phyloP scores from a whole-genome alignment of 2,113 vertebrate species.

The Taurulus bubalis region DNA sequence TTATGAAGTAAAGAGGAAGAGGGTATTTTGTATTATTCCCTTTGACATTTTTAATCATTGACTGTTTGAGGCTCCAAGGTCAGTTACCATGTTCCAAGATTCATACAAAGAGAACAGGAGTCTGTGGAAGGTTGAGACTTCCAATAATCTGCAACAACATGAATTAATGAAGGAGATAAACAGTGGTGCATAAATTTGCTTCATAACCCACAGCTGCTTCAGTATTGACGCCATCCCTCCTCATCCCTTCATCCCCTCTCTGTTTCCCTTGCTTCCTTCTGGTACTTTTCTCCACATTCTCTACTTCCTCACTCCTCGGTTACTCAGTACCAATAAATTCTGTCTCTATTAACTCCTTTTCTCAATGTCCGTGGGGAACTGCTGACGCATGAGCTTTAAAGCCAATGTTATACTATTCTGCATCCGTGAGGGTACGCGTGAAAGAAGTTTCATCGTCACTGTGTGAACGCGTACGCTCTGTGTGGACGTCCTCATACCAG shows the following conservation, averaged over 20 bases:
- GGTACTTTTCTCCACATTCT: not conserved
- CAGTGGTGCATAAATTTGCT: not conserved
- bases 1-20: not conserved
- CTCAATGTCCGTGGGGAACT: not conserved
- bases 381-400: not conserved
- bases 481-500: not conserved
- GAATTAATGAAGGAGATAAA: slow-evolving; percentile 44
- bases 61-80: not conserved
- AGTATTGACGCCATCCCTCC: not conserved
- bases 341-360: not conserved
- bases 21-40: not conserved
- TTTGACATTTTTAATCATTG: not conserved
- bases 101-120: slow-evolving; percentile 12
- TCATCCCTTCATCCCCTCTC: not conserved
- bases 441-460: not conserved
- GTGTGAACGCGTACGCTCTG: not conserved
- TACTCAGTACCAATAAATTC: not conserved
- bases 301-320: not conserved
- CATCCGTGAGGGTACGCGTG: not conserved
- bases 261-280: slow-evolving; percentile 3
- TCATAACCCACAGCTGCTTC: slow-evolving; percentile 21
- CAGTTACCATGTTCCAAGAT: not conserved
- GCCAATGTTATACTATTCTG: not conserved
- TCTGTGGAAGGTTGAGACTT: slow-evolving; percentile 15
- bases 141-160: slow-evolving; percentile 17